phyloP scores from a whole-genome alignment of 2,113 vertebrate genomes.

The Capreolus pygargus region DNA sequence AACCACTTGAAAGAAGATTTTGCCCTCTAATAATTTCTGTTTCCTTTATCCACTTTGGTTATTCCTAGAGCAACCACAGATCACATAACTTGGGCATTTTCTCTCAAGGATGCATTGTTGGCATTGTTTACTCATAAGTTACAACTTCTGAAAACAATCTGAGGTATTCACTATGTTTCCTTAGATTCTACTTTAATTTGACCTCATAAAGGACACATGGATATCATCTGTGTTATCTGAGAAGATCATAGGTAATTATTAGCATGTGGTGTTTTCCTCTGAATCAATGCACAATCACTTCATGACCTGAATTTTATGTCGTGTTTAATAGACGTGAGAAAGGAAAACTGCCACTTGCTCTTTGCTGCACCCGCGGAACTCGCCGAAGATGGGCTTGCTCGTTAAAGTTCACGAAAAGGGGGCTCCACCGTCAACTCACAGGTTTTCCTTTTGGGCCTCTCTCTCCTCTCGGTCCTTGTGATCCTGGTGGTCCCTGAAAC shows the following conservation, averaged over 20 bases:
- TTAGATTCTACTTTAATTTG: not conserved
- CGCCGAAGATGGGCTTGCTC: rapidly evolving
- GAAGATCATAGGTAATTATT: not conserved
- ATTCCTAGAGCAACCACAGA: not conserved
- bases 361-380: not conserved
- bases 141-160: not conserved
- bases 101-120: not conserved
- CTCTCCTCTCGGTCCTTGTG: constrained; percentile 90
- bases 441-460: constrained; percentile 93
- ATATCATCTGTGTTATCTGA: not conserved
- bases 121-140: not conserved
- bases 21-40: not conserved
- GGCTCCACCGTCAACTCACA: constrained; percentile 80
- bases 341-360: not conserved
- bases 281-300: not conserved
- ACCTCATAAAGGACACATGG: not conserved
- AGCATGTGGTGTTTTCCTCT: not conserved
- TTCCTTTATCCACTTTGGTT: not conserved
- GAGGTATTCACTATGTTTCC: not conserved
- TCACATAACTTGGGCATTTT: not conserved
- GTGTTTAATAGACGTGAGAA: not conserved
- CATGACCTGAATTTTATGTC: not conserved
- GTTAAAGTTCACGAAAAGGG: not conserved
- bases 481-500: constrained; percentile 93
- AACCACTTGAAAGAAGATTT: not conserved